These are phyloP conservation scores for Agapornis roseicollis DNA, from an alignment of 2,113 vertebrate genomes.

Conservation along the genomic window DNA sequence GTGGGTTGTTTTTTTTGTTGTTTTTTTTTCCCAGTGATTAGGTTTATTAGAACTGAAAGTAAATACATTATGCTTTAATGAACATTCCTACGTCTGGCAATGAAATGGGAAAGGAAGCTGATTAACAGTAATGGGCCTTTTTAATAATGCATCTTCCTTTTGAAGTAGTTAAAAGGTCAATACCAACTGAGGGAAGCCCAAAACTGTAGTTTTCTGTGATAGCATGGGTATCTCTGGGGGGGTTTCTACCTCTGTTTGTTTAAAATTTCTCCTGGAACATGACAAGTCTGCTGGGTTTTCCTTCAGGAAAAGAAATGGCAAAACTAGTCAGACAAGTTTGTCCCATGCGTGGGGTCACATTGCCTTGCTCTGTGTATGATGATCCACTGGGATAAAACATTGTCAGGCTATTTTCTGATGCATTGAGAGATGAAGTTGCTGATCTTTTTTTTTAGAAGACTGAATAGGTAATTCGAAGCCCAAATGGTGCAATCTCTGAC, in stretches of 20 bases:
- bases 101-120: slow-evolving; percentile 60
- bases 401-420: not conserved
- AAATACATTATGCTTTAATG: slow-evolving; percentile 67
- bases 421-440: not conserved
- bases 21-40: slow-evolving; percentile 19
- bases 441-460: not conserved
- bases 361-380: not conserved
- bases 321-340: not conserved
- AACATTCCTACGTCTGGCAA: slow-evolving; percentile 43
- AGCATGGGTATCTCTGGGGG: not conserved
- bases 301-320: not conserved
- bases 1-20: too few relatives aligned
- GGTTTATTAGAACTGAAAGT: slow-evolving; percentile 68
- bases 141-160: slow-evolving; percentile 59
- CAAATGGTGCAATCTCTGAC: not conserved
- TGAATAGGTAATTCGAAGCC: not conserved
- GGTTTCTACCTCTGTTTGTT: not conserved
- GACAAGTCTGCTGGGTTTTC: not conserved
- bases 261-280: not conserved
- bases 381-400: not conserved
- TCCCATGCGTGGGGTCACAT: not conserved
- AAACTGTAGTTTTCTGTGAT: not conserved
- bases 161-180: slow-evolving; percentile 58
- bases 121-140: slow-evolving; percentile 67
- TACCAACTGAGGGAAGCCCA: not conserved